Base-by-base conservation (phyloP, 2,113 vertebrate genomes). In the Fukomys damarensis region DNA sequence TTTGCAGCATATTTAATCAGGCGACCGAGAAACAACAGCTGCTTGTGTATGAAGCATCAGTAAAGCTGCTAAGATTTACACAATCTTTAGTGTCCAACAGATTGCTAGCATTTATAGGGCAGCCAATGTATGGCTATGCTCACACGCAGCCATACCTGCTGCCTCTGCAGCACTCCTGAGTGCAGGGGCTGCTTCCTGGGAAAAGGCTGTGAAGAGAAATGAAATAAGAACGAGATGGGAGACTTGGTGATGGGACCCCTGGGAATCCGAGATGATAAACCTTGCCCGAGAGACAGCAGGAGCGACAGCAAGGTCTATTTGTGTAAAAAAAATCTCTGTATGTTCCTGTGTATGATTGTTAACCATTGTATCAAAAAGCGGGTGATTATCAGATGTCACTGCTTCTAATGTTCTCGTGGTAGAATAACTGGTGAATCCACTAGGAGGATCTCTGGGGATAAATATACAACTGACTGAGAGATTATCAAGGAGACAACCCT, bases 41-140 rank as follows among this genome's bases (percentile, higher is more conserved):
- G 97, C 96, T 98, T 97, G 97, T 98, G 96, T 98, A 98, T 98
- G 96, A 97, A 97, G 97, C 98, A 98, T 97, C 97, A 91, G 97
- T 91, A 95, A 98, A 98, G 74, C 97, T 97, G 96, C 96, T 98
- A 98, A 98, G 96, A 98, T 97, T 98, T 97, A 97, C 97, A 96
- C 94, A 97, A 97, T 98, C 96, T 98, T 97, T 96, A 96, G 95
- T 66, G 65, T 97, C 96, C 97, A 97, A 97, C 97, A 98, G 97
- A 97, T 97, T 98, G 97, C 89, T 93, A 96, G 97, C 96, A 83
- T 97, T 98, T 97, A 96, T 95, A 96, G 96, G 96, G 93, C 87
- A 98, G 96, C 91, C 93, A 96, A 86, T 92, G 91, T 95, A 95
- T 92, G 84, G 92, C 96, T 98, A 94, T 98, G 98, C 95, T 98